Evolutionary conservation across 2,113 vertebrate species (phyloP), one percentile per base, ranked within the genome.

Genomic region (Elephantulus edwardii): DNA sequence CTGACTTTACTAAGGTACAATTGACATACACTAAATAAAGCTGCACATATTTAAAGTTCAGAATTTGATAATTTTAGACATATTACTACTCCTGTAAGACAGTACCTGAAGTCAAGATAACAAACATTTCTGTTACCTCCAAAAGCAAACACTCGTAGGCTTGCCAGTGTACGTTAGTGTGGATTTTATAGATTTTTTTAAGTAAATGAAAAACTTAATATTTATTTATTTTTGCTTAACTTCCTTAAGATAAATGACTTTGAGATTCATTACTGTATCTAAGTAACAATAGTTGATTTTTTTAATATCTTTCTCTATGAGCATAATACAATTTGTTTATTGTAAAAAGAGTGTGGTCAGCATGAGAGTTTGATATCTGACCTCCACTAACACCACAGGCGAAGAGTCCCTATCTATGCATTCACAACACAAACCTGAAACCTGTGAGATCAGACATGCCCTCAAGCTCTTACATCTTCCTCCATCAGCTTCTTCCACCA

Each of bases 61-160:
- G 38, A 76, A 1, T 72, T 86, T 74, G 82, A 58, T 78, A 22
- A 58, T 30, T 84, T 91, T 88, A 86, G 71, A 83, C 58, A 46
- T 33, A 52, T 58, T 13, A 79, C 52, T 66, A 72, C 28, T 76
- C 81, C 42, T 75, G 17, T 92, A 75, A 88, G 90, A 80, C 71
- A 26, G 52, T 78, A 28, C 70, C 30, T 76, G 81, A 48, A 75
- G 24, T 77, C 35, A 60, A 92, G 78, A 80, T 54, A 88, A 78
- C 9, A 79, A 42, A 12, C 20, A 54, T 68, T 91, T 7, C 46
- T 82, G n/a, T 62, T 35, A 62, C 30, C 24, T 46, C 26, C 33
- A 38, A 71, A 80, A 56, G 24, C 81, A 81, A n/a, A n/a, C n/a
- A n/a, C n/a, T n/a, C n/a, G n/a, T n/a, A n/a, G n/a, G n/a, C n/a